Conservation (phyloP, 2,888 invertebrate species). For the Calameuta pallipes region DNA sequence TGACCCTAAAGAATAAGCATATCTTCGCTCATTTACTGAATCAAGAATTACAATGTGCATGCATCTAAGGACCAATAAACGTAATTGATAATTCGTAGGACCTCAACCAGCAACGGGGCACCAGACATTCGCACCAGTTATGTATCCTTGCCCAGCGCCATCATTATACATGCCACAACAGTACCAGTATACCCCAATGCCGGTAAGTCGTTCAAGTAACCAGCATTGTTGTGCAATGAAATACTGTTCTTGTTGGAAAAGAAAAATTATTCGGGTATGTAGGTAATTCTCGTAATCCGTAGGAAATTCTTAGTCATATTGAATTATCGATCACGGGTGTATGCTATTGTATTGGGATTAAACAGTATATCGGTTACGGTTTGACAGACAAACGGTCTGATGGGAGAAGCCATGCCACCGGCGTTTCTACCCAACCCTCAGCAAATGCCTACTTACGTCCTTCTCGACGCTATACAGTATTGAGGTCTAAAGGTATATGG, state of each 20-base stretch:
- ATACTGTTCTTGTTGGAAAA: background rate
- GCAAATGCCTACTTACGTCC: slow-evolving; percentile 72
- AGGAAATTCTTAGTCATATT: slow-evolving; percentile 1
- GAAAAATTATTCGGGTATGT: background rate
- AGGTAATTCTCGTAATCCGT: background rate
- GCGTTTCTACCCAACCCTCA: slow-evolving; percentile 70
- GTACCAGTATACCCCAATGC: slow-evolving; percentile 65
- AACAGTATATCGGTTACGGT: slow-evolving; percentile 59
- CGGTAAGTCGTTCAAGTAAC: slow-evolving; percentile 51
- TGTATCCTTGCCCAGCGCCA: slow-evolving; percentile 64
- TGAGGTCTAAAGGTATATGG: slow-evolving; percentile 69
- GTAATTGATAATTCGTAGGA: slow-evolving; percentile 35
- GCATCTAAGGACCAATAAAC: background rate
- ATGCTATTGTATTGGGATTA: slow-evolving; percentile 3
- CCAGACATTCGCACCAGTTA: slow-evolving; percentile 62
- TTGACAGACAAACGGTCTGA: slow-evolving; percentile 66
- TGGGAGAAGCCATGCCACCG: slow-evolving; percentile 66
- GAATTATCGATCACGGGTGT: background rate
- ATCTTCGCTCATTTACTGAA: background rate
- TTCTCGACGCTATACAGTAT: slow-evolving; percentile 74
- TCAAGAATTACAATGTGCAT: background rate
- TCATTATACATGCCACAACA: slow-evolving; percentile 65
- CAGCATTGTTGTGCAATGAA: background rate
- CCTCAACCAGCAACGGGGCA: slow-evolving; percentile 62
- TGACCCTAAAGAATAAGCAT: background rate